phyloP scores from a whole-genome alignment of 2,797 vertebrate species.

The Chelonia mydas region DNA sequence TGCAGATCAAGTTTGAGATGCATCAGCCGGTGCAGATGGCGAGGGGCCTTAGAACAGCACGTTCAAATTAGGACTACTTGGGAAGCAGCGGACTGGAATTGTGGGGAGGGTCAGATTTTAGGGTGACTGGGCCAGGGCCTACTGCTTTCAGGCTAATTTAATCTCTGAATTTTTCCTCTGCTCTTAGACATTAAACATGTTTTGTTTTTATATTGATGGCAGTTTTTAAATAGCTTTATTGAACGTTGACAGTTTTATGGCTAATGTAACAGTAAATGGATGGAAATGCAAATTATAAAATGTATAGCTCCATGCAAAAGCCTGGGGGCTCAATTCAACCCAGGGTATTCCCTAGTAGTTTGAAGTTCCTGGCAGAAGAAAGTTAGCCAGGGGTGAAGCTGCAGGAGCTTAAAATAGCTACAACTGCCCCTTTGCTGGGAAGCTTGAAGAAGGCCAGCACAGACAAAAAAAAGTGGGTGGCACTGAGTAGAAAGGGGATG shows the following conservation, averaged over 20 bases:
- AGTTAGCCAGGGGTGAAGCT: not conserved
- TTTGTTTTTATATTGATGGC: conserved; percentile 13
- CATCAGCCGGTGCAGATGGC: accelerated
- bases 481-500: not conserved
- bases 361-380: not conserved
- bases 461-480: accelerated
- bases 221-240: conserved; percentile 35
- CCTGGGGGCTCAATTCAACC: not conserved
- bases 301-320: not conserved
- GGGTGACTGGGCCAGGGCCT: not conserved
- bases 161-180: not conserved
- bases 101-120: not conserved
- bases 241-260: conserved; percentile 21
- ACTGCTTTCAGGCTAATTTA: not conserved
- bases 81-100: not conserved
- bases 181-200: conserved; percentile 44
- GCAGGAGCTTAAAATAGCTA: not conserved
- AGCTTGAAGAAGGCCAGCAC: not conserved
- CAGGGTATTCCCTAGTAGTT: not conserved
- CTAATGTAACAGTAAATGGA: conserved; percentile 36
- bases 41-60: not conserved
- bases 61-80: accelerated
- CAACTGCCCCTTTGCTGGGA: not conserved
- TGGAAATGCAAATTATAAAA: conserved; percentile 35
- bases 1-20: not conserved